These are phyloP conservation scores for Cheilosia vulpina DNA, from an alignment of 2,888 invertebrate genomes.

Conservation along the genomic window DNA sequence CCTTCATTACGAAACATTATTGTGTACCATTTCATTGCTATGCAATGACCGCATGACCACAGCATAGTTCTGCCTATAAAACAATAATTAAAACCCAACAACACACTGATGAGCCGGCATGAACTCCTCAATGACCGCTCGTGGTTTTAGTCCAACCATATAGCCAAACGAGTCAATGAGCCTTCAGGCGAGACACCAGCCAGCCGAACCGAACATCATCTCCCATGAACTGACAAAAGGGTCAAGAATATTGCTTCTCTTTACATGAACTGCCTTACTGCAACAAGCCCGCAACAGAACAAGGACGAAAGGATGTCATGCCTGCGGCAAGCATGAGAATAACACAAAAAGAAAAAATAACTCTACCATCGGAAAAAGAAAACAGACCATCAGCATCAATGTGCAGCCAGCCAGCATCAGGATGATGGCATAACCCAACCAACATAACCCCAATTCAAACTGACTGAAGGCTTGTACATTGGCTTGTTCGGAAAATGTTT, in stretches of 20 bases:
- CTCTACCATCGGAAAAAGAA: slow-evolving; percentile 8
- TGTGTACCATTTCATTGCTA: not conserved
- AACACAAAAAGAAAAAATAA: slow-evolving; percentile 58
- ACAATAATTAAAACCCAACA: slow-evolving; percentile 50
- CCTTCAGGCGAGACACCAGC: slow-evolving; percentile 63
- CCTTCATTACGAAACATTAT: not conserved
- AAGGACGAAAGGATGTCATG: slow-evolving; percentile 64
- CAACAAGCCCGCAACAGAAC: slow-evolving; percentile 35
- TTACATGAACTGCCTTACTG: slow-evolving; percentile 26
- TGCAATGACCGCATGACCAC: slow-evolving; percentile 4
- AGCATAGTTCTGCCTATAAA: slow-evolving; percentile 35
- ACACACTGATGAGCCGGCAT: slow-evolving; percentile 17
- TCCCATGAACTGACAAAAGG: slow-evolving; percentile 57
- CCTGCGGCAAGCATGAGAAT: slow-evolving; percentile 58
- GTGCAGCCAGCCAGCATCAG: slow-evolving; percentile 57
- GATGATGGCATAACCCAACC: slow-evolving; percentile 64
- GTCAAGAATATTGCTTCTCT: slow-evolving; percentile 50
- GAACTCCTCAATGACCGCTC: slow-evolving; percentile 42
- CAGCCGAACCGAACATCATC: slow-evolving; percentile 57
- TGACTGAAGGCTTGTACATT: slow-evolving; percentile 76
- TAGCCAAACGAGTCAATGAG: slow-evolving; percentile 45
- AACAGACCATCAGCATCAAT: slow-evolving; percentile 49
- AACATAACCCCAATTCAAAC: slow-evolving; percentile 76
- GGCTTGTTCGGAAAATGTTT: slow-evolving; percentile 77
- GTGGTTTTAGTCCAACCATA: slow-evolving; percentile 9